These are phyloP conservation scores for Brachyistius frenatus DNA, from an alignment of 2,113 vertebrate genomes.

Conservation along the genomic window DNA sequence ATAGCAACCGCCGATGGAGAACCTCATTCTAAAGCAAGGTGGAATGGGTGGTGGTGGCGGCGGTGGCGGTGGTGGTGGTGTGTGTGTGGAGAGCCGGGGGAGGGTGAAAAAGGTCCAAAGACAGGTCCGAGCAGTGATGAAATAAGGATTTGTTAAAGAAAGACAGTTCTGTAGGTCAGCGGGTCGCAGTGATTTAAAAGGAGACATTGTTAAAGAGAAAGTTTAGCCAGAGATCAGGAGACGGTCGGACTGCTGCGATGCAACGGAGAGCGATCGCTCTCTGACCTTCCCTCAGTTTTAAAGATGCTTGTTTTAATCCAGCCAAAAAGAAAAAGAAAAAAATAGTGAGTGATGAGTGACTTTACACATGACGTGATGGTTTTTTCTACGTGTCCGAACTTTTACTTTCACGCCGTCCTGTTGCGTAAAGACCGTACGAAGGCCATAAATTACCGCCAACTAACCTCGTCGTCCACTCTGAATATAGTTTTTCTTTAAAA, in stretches of 20 bases:
- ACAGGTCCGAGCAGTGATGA: constrained; percentile 71
- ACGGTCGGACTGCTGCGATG: neutral
- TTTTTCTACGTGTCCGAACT: too few relatives aligned
- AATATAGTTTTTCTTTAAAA: neutral
- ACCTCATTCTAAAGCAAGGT: constrained; percentile 56
- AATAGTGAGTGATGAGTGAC: too few relatives aligned
- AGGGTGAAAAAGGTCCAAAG: constrained; percentile 67
- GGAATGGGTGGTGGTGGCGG: constrained; percentile 37
- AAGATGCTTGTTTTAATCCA: neutral
- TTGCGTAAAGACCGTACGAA: neutral
- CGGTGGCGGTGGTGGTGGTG: constrained; percentile 54
- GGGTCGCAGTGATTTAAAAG: constrained; percentile 63
- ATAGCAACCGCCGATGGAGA: constrained; percentile 73
- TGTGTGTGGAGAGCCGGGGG: constrained; percentile 18
- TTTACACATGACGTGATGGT: too few relatives aligned
- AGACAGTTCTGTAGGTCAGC: constrained; percentile 69
- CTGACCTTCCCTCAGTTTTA: constrained; percentile 2
- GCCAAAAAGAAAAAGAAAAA: neutral
- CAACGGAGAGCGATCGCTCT: neutral
- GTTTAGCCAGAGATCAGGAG: constrained; percentile 46
- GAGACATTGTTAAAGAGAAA: constrained; percentile 72
- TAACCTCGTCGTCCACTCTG: neutral
- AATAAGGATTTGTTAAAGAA: constrained; percentile 76
- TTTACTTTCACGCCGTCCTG: too few relatives aligned
- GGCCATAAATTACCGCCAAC: neutral